A percentile compares a stretch with the other conserved stretches of the same genome.
Evolutionary conservation across 2,888 invertebrate species (phyloP).

Genomic region (Acrobasis suavella): DNA sequence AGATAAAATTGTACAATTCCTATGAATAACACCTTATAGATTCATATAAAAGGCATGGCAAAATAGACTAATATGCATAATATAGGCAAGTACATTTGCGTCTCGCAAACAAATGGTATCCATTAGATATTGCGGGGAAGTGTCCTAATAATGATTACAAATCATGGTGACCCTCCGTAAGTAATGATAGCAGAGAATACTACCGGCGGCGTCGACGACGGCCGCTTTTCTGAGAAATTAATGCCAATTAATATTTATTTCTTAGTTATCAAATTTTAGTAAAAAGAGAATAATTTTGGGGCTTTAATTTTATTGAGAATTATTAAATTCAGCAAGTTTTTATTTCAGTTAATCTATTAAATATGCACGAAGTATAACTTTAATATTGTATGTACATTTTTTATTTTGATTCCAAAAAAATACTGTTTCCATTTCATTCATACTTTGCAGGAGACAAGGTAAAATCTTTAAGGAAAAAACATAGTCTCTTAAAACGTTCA

Average conservation of each 20-base stretch:
- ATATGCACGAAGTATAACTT: no score
- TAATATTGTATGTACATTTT: no score
- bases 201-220: slow-evolving; percentile 53
- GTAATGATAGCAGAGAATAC: slow-evolving; percentile 57
- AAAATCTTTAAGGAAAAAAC: no score
- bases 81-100: slow-evolving; percentile 18
- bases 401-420: no score
- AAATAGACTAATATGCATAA: slow-evolving; percentile 18
- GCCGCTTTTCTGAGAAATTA: slow-evolving; percentile 70
- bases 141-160: slow-evolving; percentile 35
- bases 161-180: slow-evolving; percentile 42
- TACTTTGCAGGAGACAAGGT: no score
- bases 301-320: no score
- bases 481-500: no score
- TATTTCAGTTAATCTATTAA: no score
- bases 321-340: no score
- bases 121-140: slow-evolving; percentile 21
- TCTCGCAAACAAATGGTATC: slow-evolving; percentile 12
- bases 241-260: slow-evolving; percentile 60
- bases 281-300: no score
- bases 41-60: slow-evolving; percentile 18
- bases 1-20: background rate
- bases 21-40: slow-evolving; percentile 8
- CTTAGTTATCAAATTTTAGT: no score
- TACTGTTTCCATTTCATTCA: no score